Evolutionary conservation across 2,888 invertebrate species (phyloP), one percentile per base, ranked within the genome.

Genomic region (Rhaphigaster nebulosa): DNA sequence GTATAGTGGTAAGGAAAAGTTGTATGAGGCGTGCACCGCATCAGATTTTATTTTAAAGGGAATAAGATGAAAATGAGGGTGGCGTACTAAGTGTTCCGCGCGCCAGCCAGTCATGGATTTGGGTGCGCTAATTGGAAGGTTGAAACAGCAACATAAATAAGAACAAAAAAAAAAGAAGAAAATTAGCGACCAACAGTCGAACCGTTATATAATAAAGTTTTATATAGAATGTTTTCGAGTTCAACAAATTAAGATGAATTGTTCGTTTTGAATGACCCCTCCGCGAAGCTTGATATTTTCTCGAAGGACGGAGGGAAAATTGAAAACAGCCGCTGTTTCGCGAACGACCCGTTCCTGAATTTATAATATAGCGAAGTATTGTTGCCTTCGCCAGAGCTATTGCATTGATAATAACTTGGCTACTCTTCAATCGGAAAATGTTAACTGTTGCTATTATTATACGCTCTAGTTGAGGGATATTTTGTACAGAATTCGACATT

Each of bases 401-500:
- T 70, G 70, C 34, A 70, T 70, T 34, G 70, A 34, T 70, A 70
- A 70, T 34, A 0, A 70, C 5, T 70, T 70, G 70, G 5, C 34
- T 20, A 70, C 34, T 70, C 20, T 70, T 70, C 70, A 70, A 70
- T 65, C 65, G 65, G 65, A 65, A 65, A 65, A 65, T 70, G 70
- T 70, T 70, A 70, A 70, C 18, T 70, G 70, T 70, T 6, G 34
- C 70, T 15, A 34, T 70, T 70, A 70, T 70, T 34, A 34, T 34
- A 18, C 34, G 8, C 6, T 34, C 29, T 70, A 70, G 6, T 70
- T 70, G 5, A 34, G 34, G 13, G 29, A 29, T 15, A 34, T 34
- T 70, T 10, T 1, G 4, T 38, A 12, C 29, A 29, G 20, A 13
- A 29, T 10, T 65, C 15, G n/a, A 3, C 3, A 15, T 15, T 65